Percentiles rank a stretch among this genome's conserved stretches.
Conservation (phyloP, 1,140 invertebrate species). For the Pseudomyrmex sp. region DNA sequence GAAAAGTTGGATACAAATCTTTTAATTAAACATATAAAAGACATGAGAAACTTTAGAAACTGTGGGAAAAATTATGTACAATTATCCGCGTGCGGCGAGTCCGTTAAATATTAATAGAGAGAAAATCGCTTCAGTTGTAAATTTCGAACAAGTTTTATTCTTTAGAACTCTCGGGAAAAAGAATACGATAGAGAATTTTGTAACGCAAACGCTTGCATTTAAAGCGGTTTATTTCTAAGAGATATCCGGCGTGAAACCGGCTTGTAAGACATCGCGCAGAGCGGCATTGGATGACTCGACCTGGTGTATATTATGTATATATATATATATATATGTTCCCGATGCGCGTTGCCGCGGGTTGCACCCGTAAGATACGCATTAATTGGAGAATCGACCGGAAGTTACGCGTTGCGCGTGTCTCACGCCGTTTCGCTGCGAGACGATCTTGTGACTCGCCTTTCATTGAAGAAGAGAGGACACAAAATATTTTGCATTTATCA, state of each 20-base stretch:
- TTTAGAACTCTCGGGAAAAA: background rate
- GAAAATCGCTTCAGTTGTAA: background rate
- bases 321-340: conserved; percentile 20
- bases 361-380: conserved; percentile 60
- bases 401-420: conserved; percentile 43
- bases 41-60: background rate
- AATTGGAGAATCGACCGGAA: conserved; percentile 58
- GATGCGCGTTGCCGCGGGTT: conserved; percentile 32
- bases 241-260: conserved; percentile 39
- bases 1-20: too few species aligned
- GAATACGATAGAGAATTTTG: background rate
- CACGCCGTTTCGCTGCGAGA: conserved; percentile 35
- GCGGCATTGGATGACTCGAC: conserved; percentile 27
- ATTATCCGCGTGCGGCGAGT: too few species aligned
- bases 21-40: too few species aligned
- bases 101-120: background rate
- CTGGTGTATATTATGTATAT: background rate
- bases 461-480: background rate
- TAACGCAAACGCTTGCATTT: background rate
- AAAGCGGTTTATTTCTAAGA: conserved; percentile 7
- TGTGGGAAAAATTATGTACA: background rate
- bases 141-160: too few species aligned
- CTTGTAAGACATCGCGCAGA: conserved; percentile 24
- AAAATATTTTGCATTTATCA: background rate
- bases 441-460: conserved; percentile 33